A percentile compares a stretch with the other conserved stretches of the same genome.
These are phyloP conservation scores for Lontra canadensis DNA, from an alignment of 2,113 vertebrate genomes.

Conservation along the genomic window DNA sequence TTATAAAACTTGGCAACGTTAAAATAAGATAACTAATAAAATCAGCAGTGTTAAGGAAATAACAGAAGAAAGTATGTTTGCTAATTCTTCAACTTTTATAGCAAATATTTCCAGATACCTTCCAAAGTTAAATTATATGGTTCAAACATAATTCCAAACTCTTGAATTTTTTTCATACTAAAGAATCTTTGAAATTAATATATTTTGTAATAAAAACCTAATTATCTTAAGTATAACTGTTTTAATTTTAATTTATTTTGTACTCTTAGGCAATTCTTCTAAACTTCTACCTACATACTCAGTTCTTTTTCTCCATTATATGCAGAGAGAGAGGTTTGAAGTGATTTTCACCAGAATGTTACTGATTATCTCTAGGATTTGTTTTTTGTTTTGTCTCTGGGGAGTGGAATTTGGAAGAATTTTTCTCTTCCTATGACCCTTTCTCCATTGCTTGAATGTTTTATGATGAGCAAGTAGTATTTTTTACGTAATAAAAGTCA, in stretches of 20 bases:
- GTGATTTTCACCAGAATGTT: neutral
- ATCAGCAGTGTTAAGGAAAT: neutral
- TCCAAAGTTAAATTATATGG: neutral
- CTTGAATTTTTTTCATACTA: constrained; percentile 10
- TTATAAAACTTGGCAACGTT: constrained; percentile 23
- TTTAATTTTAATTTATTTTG: neutral
- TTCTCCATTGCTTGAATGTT: neutral
- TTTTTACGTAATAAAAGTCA: neutral
- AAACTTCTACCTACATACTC: neutral
- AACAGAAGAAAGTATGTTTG: neutral
- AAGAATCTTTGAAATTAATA: neutral
- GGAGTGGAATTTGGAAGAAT: neutral
- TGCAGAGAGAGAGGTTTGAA: neutral
- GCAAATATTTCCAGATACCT: neutral
- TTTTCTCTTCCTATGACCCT: neutral
- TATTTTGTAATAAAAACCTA: neutral
- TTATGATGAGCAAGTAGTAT: neutral
- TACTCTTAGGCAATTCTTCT: constrained; percentile 1
- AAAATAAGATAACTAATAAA: constrained; percentile 43
- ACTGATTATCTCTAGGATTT: neutral
- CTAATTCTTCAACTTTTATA: neutral
- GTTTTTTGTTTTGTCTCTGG: neutral
- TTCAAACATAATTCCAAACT: constrained; percentile 19
- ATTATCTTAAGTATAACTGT: neutral
- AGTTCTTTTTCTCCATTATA: neutral